phyloP scores from a whole-genome alignment of 2,113 vertebrate species.

The Ammodytes marinus region DNA sequence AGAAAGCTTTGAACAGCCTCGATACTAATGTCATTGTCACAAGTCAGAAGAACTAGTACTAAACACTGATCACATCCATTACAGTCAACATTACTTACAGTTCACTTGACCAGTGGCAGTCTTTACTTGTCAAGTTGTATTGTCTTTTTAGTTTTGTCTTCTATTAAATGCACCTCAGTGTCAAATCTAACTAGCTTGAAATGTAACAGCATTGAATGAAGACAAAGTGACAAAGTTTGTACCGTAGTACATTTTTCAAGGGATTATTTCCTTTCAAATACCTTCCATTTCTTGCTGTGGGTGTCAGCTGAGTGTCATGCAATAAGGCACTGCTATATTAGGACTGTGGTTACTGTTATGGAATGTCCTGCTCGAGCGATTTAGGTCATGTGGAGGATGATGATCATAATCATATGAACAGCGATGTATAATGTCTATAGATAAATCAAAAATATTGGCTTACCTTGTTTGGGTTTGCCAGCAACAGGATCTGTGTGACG shows the following conservation, averaged over 20 bases:
- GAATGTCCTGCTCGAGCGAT: neutral
- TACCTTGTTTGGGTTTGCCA: slow-evolving; percentile 97
- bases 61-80: neutral
- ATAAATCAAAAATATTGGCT: neutral
- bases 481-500: slow-evolving; percentile 96
- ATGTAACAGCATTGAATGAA: neutral
- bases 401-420: neutral
- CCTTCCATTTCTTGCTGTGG: neutral
- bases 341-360: neutral
- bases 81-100: neutral
- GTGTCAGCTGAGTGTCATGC: neutral
- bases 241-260: neutral
- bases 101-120: neutral
- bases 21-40: neutral
- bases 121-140: too few relatives aligned
- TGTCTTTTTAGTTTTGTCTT: neutral
- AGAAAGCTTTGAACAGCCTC: neutral
- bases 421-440: neutral
- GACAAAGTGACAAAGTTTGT: too few relatives aligned
- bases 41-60: neutral
- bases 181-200: neutral
- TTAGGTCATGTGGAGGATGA: neutral
- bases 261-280: neutral
- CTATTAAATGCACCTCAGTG: neutral
- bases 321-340: neutral